A percentile compares a stretch with the other conserved stretches of the same genome.
These are phyloP conservation scores for Synchiropus splendidus DNA, from an alignment of 2,113 vertebrate species.

Conservation along the genomic window DNA sequence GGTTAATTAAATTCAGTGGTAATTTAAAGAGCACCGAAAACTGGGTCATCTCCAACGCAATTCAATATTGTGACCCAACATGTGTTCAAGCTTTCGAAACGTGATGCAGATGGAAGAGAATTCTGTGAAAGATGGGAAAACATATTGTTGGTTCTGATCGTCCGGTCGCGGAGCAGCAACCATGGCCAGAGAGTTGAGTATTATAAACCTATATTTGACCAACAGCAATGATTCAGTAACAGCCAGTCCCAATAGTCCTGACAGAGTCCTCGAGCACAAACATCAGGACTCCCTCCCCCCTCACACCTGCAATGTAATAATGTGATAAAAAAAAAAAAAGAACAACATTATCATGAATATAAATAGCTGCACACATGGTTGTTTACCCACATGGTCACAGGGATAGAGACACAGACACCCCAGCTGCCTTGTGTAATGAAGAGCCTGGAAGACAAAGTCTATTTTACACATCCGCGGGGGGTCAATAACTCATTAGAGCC, in stretches of 20 bases:
- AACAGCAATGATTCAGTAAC: constrained; percentile 39
- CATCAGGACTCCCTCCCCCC: constrained; percentile 2
- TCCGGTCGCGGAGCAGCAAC: too few relatives aligned
- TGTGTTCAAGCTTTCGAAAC: too few relatives aligned
- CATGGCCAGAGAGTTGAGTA: too few relatives aligned
- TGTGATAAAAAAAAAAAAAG: background rate
- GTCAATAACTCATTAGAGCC: constrained; percentile 65
- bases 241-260: constrained; percentile 38
- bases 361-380: constrained; percentile 29
- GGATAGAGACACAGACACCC: constrained; percentile 24
- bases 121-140: too few relatives aligned
- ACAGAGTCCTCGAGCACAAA: constrained; percentile 30
- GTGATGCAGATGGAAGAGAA: too few relatives aligned
- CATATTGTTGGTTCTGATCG: too few relatives aligned
- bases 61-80: too few relatives aligned
- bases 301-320: background rate
- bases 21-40: too few relatives aligned
- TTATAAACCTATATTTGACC: constrained; percentile 18
- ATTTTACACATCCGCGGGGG: constrained; percentile 56
- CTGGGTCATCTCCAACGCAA: too few relatives aligned
- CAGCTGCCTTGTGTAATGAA: constrained; percentile 49
- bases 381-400: constrained; percentile 1
- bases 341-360: background rate
- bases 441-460: constrained; percentile 40
- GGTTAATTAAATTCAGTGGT: too few relatives aligned